A percentile compares a stretch with the other conserved stretches of the same genome.
phyloP scores from a whole-genome alignment of 2,797 vertebrate genomes.

The Geotrypetes seraphini region DNA sequence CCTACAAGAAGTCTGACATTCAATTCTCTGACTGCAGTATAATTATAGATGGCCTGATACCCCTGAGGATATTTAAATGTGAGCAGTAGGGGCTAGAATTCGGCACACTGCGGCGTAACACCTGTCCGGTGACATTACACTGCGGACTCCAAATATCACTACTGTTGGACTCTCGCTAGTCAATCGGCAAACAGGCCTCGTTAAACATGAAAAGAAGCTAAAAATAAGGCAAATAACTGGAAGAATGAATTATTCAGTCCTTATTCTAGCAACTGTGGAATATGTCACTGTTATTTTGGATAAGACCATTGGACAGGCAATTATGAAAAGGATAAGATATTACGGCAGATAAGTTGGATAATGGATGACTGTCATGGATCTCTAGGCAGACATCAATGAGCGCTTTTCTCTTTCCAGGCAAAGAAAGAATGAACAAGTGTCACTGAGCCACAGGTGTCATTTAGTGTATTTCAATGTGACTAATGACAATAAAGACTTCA shows the following conservation, averaged over 20 bases:
- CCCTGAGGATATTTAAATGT: constrained; percentile 25
- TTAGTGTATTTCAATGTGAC: constrained; percentile 21
- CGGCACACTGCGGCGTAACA: constrained; percentile 13
- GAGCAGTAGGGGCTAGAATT: constrained; percentile 9
- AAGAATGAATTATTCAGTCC: constrained; percentile 15
- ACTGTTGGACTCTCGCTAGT: constrained; percentile 12
- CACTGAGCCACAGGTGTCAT: constrained; percentile 16
- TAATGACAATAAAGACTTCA: constrained; percentile 26
- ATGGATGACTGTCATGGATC: constrained; percentile 16
- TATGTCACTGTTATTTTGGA: constrained; percentile 21
- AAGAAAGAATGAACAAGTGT: constrained; percentile 12
- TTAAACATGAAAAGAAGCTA: constrained; percentile 15
- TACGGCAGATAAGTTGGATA: constrained; percentile 4
- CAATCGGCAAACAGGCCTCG: constrained; percentile 30
- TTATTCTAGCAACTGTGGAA: constrained; percentile 18
- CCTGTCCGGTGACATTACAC: constrained; percentile 28
- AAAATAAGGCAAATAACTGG: constrained; percentile 29
- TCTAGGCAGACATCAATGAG: constrained; percentile 15
- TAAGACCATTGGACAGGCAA: constrained; percentile 10
- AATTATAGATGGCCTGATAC: constrained; percentile 20
- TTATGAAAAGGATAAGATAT: constrained; percentile 20
- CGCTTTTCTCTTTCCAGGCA: constrained; percentile 18
- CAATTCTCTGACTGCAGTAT: constrained; percentile 16
- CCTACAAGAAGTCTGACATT: constrained; percentile 20
- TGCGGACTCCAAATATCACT: constrained; percentile 22